These are phyloP conservation scores for Sarcoramphus papa DNA, from an alignment of 2,797 vertebrate genomes.

Conservation along the genomic window DNA sequence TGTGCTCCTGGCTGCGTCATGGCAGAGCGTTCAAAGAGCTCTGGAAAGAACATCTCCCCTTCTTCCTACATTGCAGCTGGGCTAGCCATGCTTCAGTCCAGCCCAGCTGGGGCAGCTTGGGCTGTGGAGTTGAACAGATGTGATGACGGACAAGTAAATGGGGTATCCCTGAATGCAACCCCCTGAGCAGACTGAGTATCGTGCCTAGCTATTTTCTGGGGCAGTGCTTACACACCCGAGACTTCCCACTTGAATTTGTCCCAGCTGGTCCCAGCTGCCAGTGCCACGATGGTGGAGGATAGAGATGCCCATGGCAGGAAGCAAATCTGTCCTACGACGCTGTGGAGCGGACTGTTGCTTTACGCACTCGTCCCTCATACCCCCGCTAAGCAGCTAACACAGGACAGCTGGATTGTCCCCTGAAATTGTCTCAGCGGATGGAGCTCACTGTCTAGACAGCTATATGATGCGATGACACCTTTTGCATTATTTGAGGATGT, in stretches of 20 bases:
- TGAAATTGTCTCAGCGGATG: not conserved
- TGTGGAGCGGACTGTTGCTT: not conserved
- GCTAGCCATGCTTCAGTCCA: not conserved
- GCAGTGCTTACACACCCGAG: not conserved
- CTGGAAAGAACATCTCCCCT: not conserved
- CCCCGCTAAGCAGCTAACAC: not conserved
- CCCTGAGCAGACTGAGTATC: not conserved
- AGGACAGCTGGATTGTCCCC: not conserved
- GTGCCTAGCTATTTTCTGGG: not conserved
- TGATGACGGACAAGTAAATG: not conserved
- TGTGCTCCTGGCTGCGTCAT: not conserved
- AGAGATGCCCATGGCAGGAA: not conserved
- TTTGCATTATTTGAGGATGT: not conserved
- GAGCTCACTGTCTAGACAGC: not conserved
- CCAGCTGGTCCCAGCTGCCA: not conserved
- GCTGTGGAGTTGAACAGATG: not conserved
- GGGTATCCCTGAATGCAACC: not conserved
- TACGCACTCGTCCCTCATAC: rapidly evolving
- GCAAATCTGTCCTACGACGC: not conserved
- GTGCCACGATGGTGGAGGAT: not conserved
- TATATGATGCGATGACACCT: not conserved
- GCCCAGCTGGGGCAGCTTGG: not conserved
- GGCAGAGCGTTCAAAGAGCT: not conserved
- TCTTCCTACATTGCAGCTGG: not conserved
- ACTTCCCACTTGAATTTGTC: not conserved